Base-by-base conservation (phyloP, 2,888 invertebrate genomes). In the Artemia sp. region DNA sequence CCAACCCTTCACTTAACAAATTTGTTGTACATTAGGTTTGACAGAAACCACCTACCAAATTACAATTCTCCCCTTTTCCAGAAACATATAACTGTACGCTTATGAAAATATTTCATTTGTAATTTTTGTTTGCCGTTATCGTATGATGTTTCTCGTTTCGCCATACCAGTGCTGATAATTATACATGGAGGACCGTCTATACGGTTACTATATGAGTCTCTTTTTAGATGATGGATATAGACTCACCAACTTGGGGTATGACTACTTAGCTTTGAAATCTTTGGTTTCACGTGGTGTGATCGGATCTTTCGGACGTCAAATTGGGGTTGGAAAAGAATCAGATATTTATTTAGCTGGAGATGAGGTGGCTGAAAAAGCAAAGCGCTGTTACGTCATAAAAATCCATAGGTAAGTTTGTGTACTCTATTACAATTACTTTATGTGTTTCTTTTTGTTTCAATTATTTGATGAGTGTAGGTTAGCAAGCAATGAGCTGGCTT, bases 301-400 rank as follows among this genome's bases (percentile, higher is more conserved):
- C 19, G 80, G 84, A 58, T 90, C 90, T 1, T 92, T 98, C 77
- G 98, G 98, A 12, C 96, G 93, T 78, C 96, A 98, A 81, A 97
- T 99, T 75, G 98, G 98, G 53, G 91, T 96, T 52, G 98, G 98
- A 66, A 98, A 98, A 78, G 98, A 98, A 78, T 97, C 97, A 0
- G 95, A 96, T 77, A 91, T 97, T 73, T 97, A 93, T 76, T 85
- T 89, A 66, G 93, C 92, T 0, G 88, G 85, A 4, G 85, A 92
- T 80, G 85, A 86, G 73, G 87, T 90, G 67, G 86, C 85, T 0
- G 84, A 86, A 72, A 58, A 71, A 69, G 66, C 51, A 38, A 66
- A 71, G 24, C 85, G 89, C 14, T 58, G 64, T 24, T 58, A 58
- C 9, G 64, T 58, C 24, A 24, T 98, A 70, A 98, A 98, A 78